These are phyloP conservation scores for Drosophila quadrilineata DNA, from an alignment of 1,140 invertebrate genomes.

Conservation along the genomic window DNA sequence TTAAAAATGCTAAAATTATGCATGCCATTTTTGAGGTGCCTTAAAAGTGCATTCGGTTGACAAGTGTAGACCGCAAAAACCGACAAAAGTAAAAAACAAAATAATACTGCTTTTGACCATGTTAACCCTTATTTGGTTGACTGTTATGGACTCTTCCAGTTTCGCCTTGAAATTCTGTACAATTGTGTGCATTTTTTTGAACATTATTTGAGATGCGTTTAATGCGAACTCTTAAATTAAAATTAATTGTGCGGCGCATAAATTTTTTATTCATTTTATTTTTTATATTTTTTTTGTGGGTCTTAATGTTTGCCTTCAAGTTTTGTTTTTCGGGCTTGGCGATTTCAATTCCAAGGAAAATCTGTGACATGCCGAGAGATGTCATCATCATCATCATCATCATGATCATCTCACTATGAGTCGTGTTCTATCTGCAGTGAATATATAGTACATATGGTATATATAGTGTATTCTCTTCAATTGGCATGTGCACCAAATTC, in stretches of 20 bases:
- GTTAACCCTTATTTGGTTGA: conserved; percentile 58
- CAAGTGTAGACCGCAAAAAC: conserved; percentile 30
- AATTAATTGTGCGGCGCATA: conserved; percentile 72
- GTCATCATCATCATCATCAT: conserved; percentile 47
- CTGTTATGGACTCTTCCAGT: conserved; percentile 47
- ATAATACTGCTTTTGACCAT: conserved; percentile 53
- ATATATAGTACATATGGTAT: conserved; percentile 10
- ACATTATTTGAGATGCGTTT: background rate
- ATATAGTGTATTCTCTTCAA: conserved; percentile 27
- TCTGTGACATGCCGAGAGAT: conserved; percentile 47
- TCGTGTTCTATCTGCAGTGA: background rate
- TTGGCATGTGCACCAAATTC: conserved; percentile 59
- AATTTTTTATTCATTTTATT: conserved; percentile 49
- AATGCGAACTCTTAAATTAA: conserved; percentile 65
- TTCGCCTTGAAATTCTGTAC: conserved; percentile 59
- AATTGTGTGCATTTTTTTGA: background rate
- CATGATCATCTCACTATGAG: conserved; percentile 1
- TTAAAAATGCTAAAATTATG: conserved; percentile 29
- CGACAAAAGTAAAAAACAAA: too few species aligned
- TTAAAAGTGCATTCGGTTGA: conserved; percentile 62
- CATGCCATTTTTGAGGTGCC: conserved; percentile 33
- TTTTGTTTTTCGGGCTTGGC: conserved; percentile 40
- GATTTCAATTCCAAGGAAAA: conserved; percentile 77
- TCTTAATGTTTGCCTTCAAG: conserved; percentile 24
- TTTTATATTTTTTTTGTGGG: too few species aligned